Conservation (phyloP, 2,888 invertebrate species). For the Folsomia manolachei region DNA sequence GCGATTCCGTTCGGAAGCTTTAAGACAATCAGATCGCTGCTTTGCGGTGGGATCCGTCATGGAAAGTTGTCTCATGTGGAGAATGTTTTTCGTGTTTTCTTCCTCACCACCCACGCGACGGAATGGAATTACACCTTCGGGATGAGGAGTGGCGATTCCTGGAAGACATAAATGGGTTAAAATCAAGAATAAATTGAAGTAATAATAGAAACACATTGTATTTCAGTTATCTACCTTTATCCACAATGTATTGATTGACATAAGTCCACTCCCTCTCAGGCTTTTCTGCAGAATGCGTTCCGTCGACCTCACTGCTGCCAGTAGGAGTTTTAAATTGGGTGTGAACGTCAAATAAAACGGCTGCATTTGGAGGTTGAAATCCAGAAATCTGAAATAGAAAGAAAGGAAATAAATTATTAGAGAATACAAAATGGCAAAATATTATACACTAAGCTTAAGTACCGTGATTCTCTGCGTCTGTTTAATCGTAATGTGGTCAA, state of each 20-base stretch:
- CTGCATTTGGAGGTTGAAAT: neutral
- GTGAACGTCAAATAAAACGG: neutral
- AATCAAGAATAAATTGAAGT: neutral
- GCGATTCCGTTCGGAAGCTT: neutral
- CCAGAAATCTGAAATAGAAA: neutral
- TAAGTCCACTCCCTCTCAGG: neutral
- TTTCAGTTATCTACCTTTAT: neutral
- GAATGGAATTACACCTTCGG: neutral
- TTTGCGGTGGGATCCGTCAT: neutral
- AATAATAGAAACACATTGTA: neutral
- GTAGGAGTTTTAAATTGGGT: neutral
- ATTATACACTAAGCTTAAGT: no score
- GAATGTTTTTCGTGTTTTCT: neutral
- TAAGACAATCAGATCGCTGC: neutral
- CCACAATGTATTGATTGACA: neutral
- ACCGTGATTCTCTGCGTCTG: neutral
- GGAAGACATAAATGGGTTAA: neutral
- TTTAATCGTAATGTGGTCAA: neutral
- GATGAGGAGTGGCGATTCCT: neutral
- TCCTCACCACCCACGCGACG: neutral
- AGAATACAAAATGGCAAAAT: no score
- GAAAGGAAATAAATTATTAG: no score
- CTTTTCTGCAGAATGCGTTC: neutral
- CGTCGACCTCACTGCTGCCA: neutral
- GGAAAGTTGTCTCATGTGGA: neutral